Base-by-base conservation (phyloP, 2,888 invertebrate genomes). In the Caenorhabditis virilis region DNA sequence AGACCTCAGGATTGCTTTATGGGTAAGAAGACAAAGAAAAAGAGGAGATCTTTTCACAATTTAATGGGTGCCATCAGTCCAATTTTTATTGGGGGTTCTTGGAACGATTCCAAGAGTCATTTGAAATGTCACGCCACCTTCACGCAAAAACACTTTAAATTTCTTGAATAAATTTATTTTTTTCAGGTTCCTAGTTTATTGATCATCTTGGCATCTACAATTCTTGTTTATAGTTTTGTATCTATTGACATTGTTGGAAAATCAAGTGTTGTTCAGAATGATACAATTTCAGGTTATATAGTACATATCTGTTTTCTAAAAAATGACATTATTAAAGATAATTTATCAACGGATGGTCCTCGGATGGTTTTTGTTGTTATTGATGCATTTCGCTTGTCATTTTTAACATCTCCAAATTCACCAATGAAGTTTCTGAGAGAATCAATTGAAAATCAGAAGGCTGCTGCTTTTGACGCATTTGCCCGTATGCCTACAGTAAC, bases 401-500 rank as follows among this genome's bases (percentile, higher is more conserved):
- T 78, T 46, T 56, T 78, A 15, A 59, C 72, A 0, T 50, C 58
- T 38, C 15, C 48, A 1, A 33, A 52, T 2, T 72, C 69, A 9
- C 65, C 69, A 11, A 73, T 73, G 73, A 22, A 15, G 42, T 65
- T 65, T 48, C 36, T 58, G 16, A 38, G 67, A 18, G 38, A 50
- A 6, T 39, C 45, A 22, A 56, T 77, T 6, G 25, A 43, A n/a
- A 22, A 23, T 11, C 48, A 60, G 9, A 20, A 50, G 9, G 74
- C 72, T 1, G 30, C 39, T 4, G 42, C 54, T 0, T 72, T 77
- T 56, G 59, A 65, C 23, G 72, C 72, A 16, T 66, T 60, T 16
- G 89, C 90, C 6, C 91, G 92, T 83, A 87, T 90, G 27, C 97
- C 97, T 0, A 97, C 97, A 11, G 97, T 97, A 11, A 97, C 97